Evolutionary conservation across 2,888 invertebrate genomes (phyloP).

Genomic region (Hipparchia semele): DNA sequence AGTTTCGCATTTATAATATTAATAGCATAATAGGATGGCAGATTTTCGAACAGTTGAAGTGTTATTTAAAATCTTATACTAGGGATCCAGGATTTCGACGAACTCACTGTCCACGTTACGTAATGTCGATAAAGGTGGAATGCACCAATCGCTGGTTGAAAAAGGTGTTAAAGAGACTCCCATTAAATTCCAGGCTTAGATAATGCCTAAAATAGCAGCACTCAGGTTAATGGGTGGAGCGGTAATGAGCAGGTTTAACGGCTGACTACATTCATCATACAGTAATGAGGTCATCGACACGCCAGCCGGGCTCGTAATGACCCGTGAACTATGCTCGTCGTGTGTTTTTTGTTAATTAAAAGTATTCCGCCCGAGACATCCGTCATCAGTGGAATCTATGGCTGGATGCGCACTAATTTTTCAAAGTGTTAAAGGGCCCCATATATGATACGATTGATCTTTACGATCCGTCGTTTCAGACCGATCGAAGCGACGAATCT

Average conservation of each 20-base stretch:
- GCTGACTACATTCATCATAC: conserved; percentile 69
- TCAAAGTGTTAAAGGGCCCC: background rate
- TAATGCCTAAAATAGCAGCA: conserved; percentile 58
- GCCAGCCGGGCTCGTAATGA: conserved; percentile 49
- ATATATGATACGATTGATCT: no score
- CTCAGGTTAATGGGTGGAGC: conserved; percentile 56
- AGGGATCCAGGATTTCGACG: background rate
- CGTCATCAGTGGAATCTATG: conserved; percentile 18
- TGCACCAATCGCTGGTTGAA: background rate
- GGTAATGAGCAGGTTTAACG: conserved; percentile 71
- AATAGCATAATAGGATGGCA: no score
- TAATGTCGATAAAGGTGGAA: background rate
- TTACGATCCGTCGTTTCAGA: no score
- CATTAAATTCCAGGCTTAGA: conserved; percentile 40
- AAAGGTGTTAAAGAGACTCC: conserved; percentile 6
- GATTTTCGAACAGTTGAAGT: no score
- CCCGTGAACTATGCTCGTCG: conserved; percentile 39
- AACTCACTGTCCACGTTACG: background rate
- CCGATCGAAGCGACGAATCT: no score
- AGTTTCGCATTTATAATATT: no score
- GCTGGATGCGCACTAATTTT: conserved; percentile 13
- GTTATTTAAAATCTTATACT: no score
- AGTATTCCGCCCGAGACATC: conserved; percentile 22
- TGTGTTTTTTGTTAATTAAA: conserved; percentile 35
- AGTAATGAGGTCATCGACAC: conserved; percentile 73